These are phyloP conservation scores for Spheniscus mendiculus DNA, from an alignment of 2,113 vertebrate genomes.

Conservation along the genomic window DNA sequence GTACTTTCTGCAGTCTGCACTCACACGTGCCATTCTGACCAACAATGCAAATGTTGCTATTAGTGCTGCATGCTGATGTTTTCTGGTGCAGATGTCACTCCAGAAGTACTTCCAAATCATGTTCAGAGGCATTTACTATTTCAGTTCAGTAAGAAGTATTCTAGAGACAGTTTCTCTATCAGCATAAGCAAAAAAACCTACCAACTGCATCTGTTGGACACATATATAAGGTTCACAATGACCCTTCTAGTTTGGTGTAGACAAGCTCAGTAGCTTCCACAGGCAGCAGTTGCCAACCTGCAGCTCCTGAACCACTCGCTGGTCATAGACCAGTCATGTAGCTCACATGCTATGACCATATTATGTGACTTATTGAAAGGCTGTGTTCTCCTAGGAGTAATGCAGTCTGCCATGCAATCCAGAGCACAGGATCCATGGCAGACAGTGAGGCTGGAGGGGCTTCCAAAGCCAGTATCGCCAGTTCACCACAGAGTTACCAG, in stretches of 20 bases:
- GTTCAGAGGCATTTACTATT: rapidly evolving
- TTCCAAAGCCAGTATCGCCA: rapidly evolving
- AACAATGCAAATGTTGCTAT: not conserved
- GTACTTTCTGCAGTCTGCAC: not conserved
- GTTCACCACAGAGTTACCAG: not conserved
- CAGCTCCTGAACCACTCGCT: rapidly evolving
- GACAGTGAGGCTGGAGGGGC: not conserved
- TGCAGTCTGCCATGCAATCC: not conserved
- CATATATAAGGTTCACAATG: not conserved
- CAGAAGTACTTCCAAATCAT: not conserved
- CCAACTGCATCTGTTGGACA: not conserved
- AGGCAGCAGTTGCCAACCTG: not conserved
- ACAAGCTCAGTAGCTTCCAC: not conserved
- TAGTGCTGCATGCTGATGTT: rapidly evolving
- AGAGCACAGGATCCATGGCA: not conserved
- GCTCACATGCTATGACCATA: rapidly evolving
- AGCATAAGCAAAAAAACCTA: not conserved
- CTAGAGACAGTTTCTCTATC: not conserved
- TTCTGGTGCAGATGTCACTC: not conserved
- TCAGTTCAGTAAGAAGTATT: not conserved
- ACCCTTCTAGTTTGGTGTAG: not conserved
- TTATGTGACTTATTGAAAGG: no score
- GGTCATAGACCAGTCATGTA: rapidly evolving
- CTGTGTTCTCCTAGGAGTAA: not conserved
- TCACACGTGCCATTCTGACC: rapidly evolving